These are phyloP conservation scores for Chydorus sphaericus DNA, from an alignment of 2,888 invertebrate species.

Conservation along the genomic window DNA sequence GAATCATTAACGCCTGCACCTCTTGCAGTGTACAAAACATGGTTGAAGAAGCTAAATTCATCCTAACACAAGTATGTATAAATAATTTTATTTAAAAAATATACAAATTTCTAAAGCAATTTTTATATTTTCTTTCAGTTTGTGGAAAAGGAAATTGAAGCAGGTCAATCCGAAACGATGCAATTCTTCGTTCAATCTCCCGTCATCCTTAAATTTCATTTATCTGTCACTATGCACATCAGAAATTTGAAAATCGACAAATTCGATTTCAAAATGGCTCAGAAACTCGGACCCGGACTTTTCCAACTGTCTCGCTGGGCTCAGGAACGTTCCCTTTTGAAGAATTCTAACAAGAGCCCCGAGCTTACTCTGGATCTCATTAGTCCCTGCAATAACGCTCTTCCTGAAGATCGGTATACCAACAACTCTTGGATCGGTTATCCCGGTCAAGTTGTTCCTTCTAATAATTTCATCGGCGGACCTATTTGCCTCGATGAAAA, in stretches of 20 bases:
- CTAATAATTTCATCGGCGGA: background rate
- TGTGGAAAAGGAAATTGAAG: background rate
- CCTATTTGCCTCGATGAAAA: background rate
- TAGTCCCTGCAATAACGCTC: background rate
- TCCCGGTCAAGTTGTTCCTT: background rate
- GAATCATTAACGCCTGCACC: background rate
- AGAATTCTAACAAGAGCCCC: no score
- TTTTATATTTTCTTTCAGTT: background rate
- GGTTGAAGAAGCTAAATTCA: background rate
- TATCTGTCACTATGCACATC: background rate
- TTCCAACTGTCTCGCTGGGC: background rate
- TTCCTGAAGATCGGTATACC: background rate
- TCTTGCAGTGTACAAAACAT: background rate
- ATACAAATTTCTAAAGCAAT: background rate
- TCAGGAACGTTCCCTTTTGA: background rate
- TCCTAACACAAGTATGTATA: background rate
- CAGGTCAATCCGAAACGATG: background rate
- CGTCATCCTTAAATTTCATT: background rate
- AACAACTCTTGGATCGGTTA: background rate
- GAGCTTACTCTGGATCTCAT: background rate
- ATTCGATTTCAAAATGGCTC: background rate
- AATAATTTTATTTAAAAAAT: background rate
- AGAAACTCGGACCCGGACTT: background rate
- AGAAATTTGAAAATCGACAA: background rate
- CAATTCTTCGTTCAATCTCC: background rate